Evolutionary conservation across 1,140 invertebrate species (phyloP).

Genomic region (Apis cerana): DNA sequence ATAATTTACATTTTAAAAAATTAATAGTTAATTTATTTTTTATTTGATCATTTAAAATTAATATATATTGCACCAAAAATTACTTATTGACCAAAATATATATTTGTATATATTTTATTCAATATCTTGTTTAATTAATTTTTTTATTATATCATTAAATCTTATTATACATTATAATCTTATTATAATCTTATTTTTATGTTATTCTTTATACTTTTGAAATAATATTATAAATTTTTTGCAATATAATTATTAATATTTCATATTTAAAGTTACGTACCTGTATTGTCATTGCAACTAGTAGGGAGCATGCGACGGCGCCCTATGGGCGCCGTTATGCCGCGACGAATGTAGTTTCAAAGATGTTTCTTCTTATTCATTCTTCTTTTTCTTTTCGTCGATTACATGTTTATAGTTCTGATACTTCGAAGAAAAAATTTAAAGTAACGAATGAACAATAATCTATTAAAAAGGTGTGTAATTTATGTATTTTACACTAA

Average conservation of each 20-base stretch:
- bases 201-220: neutral
- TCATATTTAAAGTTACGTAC: conserved; percentile 22
- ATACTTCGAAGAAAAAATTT: conserved; percentile 18
- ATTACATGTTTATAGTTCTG: neutral
- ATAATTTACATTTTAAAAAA: neutral
- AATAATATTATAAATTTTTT: neutral
- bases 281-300: conserved; percentile 69
- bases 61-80: neutral
- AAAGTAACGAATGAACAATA: conserved; percentile 46
- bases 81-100: neutral
- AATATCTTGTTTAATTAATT: neutral
- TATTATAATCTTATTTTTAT: no score
- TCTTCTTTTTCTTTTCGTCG: conserved; percentile 49
- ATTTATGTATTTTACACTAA: conserved; percentile 60
- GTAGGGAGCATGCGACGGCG: conserved; percentile 76
- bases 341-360: conserved; percentile 67
- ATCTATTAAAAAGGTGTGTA: conserved; percentile 54
- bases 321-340: conserved; percentile 78
- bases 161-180: neutral
- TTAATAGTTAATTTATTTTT: neutral
- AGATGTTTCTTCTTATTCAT: conserved; percentile 67
- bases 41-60: neutral
- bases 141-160: neutral
- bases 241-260: neutral
- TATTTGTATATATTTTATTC: neutral